Evolutionary conservation across 2,113 vertebrate genomes (phyloP).

Genomic region (Nothobranchius kuhntae): DNA sequence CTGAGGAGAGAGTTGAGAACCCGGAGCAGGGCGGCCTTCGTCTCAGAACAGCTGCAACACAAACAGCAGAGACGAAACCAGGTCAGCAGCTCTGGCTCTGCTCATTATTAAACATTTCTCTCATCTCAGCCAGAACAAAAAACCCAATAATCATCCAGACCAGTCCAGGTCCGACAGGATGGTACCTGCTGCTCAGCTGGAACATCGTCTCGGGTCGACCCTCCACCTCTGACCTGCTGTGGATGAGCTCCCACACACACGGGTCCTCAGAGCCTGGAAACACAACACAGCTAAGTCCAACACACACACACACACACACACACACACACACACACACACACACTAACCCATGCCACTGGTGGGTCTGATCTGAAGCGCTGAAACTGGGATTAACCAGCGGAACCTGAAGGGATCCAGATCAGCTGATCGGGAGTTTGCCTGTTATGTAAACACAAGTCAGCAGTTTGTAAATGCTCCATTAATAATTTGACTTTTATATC

Average conservation of each 20-base stretch:
- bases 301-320: not conserved
- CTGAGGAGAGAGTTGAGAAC: slow-evolving; percentile 86
- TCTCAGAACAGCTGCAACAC: slow-evolving; percentile 72
- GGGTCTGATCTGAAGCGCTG: slow-evolving; percentile 88
- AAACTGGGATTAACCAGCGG: slow-evolving; percentile 93
- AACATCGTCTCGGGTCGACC: slow-evolving; percentile 93
- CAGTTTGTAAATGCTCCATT: too few species aligned
- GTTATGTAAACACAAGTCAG: not conserved
- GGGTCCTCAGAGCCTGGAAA: slow-evolving; percentile 85
- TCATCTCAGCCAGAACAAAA: not conserved
- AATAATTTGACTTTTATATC: too few species aligned
- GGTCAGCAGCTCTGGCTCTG: too few species aligned
- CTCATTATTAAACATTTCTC: too few species aligned
- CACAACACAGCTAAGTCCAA: not conserved
- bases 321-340: not conserved
- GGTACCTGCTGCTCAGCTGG: slow-evolving; percentile 91
- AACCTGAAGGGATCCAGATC: slow-evolving; percentile 94
- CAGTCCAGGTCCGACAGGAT: slow-evolving; percentile 7
- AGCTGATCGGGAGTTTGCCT: slow-evolving; percentile 82
- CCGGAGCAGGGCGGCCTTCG: slow-evolving; percentile 85
- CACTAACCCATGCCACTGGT: slow-evolving; percentile 85
- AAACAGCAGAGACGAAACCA: not conserved
- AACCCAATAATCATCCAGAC: not conserved
- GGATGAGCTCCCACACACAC: slow-evolving; percentile 92
- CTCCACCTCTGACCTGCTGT: slow-evolving; percentile 89